Evolutionary conservation across 2,888 invertebrate genomes (phyloP).

Genomic region (Brachylomia viminalis): DNA sequence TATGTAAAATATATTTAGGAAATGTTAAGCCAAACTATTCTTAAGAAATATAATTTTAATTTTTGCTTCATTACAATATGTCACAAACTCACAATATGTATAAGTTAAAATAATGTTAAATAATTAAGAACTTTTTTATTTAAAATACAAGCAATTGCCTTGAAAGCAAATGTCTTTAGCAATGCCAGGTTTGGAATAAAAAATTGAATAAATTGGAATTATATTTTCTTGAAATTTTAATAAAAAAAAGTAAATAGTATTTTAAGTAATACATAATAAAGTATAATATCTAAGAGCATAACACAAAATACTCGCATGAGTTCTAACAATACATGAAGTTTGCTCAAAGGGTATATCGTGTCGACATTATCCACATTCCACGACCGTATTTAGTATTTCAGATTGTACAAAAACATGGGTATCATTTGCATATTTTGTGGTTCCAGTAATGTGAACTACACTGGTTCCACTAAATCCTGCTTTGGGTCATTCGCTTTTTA

Average conservation of each 20-base stretch:
- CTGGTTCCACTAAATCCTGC: constrained; percentile 10
- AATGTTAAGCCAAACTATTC: constrained; percentile 52
- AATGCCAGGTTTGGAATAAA: constrained; percentile 53
- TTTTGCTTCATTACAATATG: constrained; percentile 37
- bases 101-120: constrained; percentile 37
- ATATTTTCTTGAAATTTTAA: constrained; percentile 47
- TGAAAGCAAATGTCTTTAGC: constrained; percentile 45
- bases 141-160: constrained; percentile 47
- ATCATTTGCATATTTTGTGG: constrained; percentile 12
- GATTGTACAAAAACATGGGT: constrained; percentile 16
- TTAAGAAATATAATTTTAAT: constrained; percentile 53
- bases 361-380: neutral
- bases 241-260: constrained; percentile 44
- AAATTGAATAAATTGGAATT: constrained; percentile 48
- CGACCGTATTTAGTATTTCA: neutral
- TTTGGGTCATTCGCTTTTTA: constrained; percentile 10
- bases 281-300: constrained; percentile 46
- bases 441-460: constrained; percentile 13
- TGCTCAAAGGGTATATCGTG: constrained; percentile 50
- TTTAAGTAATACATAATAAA: constrained; percentile 45
- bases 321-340: constrained; percentile 36
- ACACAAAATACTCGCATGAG: constrained; percentile 48
- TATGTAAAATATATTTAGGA: constrained; percentile 54
- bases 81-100: constrained; percentile 23
- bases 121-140: constrained; percentile 36